Conservation (phyloP, 2,113 vertebrate species). For the Peromyscus leucopus region DNA sequence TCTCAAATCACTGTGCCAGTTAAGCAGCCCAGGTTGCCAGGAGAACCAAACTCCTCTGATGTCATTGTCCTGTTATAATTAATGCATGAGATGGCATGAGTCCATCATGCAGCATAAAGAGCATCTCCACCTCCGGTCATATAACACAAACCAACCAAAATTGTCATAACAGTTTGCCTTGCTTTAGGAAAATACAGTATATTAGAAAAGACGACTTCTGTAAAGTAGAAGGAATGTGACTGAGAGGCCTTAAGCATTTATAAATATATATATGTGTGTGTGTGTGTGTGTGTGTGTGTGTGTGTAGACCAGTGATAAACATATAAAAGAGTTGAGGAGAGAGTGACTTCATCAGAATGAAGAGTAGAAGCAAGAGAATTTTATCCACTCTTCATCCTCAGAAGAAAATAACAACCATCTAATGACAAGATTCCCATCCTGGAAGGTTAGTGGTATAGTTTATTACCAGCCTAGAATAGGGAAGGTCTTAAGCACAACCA, state of each 20-base stretch:
- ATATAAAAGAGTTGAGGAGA: background rate
- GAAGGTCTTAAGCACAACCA: no score
- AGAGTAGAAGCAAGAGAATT: background rate
- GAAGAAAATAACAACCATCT: background rate
- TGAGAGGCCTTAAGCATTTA: background rate
- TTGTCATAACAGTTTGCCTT: background rate
- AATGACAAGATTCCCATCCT: background rate
- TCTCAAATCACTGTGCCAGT: background rate
- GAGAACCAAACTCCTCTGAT: background rate
- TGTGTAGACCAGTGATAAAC: background rate
- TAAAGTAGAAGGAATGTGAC: background rate
- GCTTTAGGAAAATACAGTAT: background rate
- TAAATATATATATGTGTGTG: background rate
- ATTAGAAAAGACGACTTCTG: background rate
- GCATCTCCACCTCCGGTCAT: background rate
- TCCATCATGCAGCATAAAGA: background rate
- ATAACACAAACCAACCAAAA: background rate
- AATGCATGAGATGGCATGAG: background rate
- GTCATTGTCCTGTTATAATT: background rate
- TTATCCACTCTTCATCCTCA: background rate
- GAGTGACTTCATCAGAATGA: background rate
- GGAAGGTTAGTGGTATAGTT: accelerated
- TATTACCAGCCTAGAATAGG: background rate
- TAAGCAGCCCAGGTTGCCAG: background rate
- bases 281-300: no score